Evolutionary conservation across 2,113 vertebrate species (phyloP), one percentile per base, ranked within the genome.

Genomic region (Salvelinus alpinus): DNA sequence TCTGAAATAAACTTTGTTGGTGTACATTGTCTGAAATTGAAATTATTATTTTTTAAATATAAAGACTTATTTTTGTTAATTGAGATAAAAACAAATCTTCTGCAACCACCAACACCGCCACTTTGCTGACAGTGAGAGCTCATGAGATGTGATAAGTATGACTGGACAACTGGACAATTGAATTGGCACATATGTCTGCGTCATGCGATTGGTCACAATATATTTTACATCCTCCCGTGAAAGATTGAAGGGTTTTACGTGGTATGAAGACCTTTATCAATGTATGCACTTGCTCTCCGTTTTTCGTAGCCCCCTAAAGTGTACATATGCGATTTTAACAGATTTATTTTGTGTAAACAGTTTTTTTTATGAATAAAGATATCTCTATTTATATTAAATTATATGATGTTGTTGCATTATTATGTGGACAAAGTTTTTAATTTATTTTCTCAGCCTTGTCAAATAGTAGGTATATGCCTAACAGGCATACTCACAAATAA

Each of bases 331-430:
- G 85, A 93, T 95, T 95, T 94, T 90, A 95, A 95, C 94, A 90
- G 93, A 94, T 93, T 88, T 96, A 96, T 97, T 97, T 97, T 96
- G 95, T 96, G 94, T 95, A 95, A 96, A 91, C 95, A 92, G 80
- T 88, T 34, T 34, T 85, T 93, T 95, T 94, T 95, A 44, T 44
- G 38, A 96, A 96, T 96, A 96, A 96, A 96, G 87, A 93, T 87
- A 77, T 85, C 85, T 44, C 38, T 97, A 97, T 97, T 97, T 97
- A 97, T 96, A 95, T 93, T 82, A 89, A 76, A 84, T 64, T 44
- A 16, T 38, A 72, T 78, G 66, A 75, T 77, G 65, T 71, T 34
- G 60, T 65, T 48, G 77, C 64, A 14, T 31, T 47, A 47, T 47
- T 48, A 7, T 70, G 4, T 44, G 66, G 14, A 31, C 11, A 16